Conservation (phyloP, 2,113 vertebrate species). For the Antechinus flavipes region DNA sequence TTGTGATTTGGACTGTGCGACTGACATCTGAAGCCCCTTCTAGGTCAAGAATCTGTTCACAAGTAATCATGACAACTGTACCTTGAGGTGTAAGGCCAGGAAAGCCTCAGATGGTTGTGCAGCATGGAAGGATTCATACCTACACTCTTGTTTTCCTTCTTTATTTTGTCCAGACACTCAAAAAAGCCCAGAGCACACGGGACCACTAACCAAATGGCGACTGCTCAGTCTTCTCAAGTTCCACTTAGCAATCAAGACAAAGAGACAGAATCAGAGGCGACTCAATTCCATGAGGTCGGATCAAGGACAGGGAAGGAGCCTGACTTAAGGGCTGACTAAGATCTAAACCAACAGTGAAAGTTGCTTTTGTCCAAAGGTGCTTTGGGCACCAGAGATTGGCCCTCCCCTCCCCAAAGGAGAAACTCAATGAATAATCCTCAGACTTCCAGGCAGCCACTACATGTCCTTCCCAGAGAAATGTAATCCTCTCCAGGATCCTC, state of each 20-base stretch:
- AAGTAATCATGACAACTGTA: not conserved
- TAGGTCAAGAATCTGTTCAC: not conserved
- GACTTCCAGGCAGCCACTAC: not conserved
- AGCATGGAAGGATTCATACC: not conserved
- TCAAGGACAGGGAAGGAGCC: constrained; percentile 26
- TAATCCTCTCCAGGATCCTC: not conserved
- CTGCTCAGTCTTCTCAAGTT: constrained; percentile 37
- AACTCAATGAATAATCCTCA: constrained; percentile 7
- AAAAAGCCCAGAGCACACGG: constrained; percentile 53
- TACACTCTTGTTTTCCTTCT: not conserved
- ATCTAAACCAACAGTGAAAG: constrained; percentile 37
- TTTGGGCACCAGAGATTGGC: constrained; percentile 29
- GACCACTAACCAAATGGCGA: constrained; percentile 32
- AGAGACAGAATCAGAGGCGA: constrained; percentile 56
- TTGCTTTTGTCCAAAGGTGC: constrained; percentile 8
- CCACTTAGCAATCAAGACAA: constrained; percentile 52
- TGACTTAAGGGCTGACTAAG: constrained; percentile 33
- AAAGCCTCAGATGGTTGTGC: not conserved
- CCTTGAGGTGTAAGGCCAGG: not conserved
- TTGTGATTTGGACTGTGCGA: not conserved
- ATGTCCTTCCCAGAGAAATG: not conserved
- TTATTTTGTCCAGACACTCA: constrained; percentile 35
- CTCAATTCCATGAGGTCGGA: not conserved
- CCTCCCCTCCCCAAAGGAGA: not conserved
- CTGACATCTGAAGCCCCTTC: not conserved